Evolutionary conservation across 2,113 vertebrate species (phyloP).

Genomic region (Caretta caretta): DNA sequence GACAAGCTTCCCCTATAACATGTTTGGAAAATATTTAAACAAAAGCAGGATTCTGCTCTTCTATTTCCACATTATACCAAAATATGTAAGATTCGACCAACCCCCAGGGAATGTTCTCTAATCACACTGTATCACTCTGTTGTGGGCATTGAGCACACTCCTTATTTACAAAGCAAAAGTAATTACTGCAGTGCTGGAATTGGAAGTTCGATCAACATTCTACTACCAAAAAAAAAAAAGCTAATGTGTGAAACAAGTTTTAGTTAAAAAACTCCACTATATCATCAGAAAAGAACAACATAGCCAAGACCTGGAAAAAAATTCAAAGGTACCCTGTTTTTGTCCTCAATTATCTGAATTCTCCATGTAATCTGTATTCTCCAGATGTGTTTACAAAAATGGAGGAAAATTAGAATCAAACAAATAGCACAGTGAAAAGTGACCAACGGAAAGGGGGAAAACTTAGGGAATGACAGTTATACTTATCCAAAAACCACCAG

Average conservation of each 20-base stretch:
- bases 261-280: neutral
- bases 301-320: neutral
- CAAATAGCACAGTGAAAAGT: constrained; percentile 64
- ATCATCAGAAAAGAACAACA: constrained; percentile 27
- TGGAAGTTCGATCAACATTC: neutral
- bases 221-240: neutral
- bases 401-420: constrained; percentile 69
- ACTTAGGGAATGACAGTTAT: constrained; percentile 23
- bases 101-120: neutral
- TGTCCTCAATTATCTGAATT: constrained; percentile 63
- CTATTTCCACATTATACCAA: neutral
- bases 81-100: neutral
- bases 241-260: neutral
- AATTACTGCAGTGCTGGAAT: neutral
- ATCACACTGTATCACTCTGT: neutral
- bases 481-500: constrained; percentile 36
- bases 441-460: constrained; percentile 42
- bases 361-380: constrained; percentile 66
- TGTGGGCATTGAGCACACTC: neutral
- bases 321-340: constrained; percentile 47
- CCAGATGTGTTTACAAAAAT: constrained; percentile 69
- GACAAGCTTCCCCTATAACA: neutral
- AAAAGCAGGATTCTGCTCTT: neutral
- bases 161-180: neutral
- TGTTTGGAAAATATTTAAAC: neutral